phyloP scores from a whole-genome alignment of 1,140 invertebrate genomes.

The Catajapyx aquilonaris region DNA sequence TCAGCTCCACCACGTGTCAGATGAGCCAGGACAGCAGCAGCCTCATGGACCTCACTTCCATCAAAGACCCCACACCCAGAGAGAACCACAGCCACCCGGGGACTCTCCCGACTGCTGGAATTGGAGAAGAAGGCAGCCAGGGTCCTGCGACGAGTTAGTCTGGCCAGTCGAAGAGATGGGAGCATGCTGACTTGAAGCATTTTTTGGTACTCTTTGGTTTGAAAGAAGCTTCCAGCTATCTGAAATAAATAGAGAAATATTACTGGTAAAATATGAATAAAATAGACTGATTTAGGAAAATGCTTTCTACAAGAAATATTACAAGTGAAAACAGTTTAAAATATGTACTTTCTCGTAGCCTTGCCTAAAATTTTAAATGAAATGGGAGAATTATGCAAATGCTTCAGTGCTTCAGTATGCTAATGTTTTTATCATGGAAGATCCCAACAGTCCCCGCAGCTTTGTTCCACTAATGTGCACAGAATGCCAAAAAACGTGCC shows the following conservation, averaged over 20 bases:
- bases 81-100: slow-evolving; percentile 22
- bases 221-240: background rate
- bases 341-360: too few species aligned
- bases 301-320: too few species aligned
- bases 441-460: too few species aligned
- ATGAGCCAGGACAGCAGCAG: slow-evolving; percentile 28
- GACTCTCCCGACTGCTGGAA: too few species aligned
- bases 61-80: slow-evolving; percentile 37
- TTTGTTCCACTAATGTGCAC: too few species aligned
- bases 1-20: slow-evolving; percentile 24
- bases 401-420: too few species aligned
- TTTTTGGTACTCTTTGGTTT: background rate
- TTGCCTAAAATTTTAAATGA: too few species aligned
- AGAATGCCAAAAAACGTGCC: too few species aligned
- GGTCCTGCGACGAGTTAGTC: background rate
- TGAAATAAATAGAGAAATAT: background rate
- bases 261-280: background rate
- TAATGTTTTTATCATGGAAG: too few species aligned
- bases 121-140: background rate
- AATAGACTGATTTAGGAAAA: too few species aligned
- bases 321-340: too few species aligned
- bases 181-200: background rate
- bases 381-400: too few species aligned
- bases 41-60: slow-evolving; percentile 36
- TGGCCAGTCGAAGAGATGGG: background rate